These are phyloP conservation scores for Hippocampus abdominalis DNA, from an alignment of 2,113 vertebrate genomes.

Conservation along the genomic window DNA sequence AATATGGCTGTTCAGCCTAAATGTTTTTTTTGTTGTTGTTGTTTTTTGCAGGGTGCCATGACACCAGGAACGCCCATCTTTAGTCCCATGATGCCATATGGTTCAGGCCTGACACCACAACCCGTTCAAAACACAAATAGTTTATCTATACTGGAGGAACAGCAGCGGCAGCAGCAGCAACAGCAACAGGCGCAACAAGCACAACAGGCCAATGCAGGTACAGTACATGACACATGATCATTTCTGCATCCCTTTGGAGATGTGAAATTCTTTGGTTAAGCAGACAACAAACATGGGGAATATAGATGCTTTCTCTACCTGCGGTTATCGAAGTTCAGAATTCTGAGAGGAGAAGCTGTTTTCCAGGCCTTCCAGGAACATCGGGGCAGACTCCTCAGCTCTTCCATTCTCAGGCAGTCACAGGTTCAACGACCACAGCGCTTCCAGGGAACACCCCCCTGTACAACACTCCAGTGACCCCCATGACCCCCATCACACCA, in stretches of 20 bases:
- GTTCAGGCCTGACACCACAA: slow-evolving; percentile 93
- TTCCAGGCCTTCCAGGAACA: slow-evolving; percentile 72
- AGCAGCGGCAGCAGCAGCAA: slow-evolving; percentile 88
- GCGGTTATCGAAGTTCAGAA: neutral
- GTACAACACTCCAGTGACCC: slow-evolving; percentile 88
- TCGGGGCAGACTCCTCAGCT: slow-evolving; percentile 91
- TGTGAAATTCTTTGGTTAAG: neutral
- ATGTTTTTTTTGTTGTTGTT: neutral
- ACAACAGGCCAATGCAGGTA: slow-evolving; percentile 74
- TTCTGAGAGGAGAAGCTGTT: neutral
- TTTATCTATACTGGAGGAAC: slow-evolving; percentile 88
- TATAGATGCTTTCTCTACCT: neutral
- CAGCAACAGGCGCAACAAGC: slow-evolving; percentile 79
- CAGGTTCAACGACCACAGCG: slow-evolving; percentile 82
- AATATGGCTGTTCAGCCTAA: too few species aligned
- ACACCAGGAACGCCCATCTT: slow-evolving; percentile 91
- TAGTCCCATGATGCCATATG: slow-evolving; percentile 97
- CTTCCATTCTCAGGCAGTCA: slow-evolving; percentile 88
- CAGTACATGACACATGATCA: slow-evolving; percentile 28
- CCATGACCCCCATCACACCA: slow-evolving; percentile 95
- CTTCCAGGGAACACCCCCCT: slow-evolving; percentile 90
- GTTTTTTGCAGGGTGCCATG: slow-evolving; percentile 81
- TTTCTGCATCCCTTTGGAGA: neutral
- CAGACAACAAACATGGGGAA: neutral
- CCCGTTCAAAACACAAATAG: slow-evolving; percentile 92